Conservation (phyloP, 2,113 vertebrate species). For the Cyanoderma ruficeps region DNA sequence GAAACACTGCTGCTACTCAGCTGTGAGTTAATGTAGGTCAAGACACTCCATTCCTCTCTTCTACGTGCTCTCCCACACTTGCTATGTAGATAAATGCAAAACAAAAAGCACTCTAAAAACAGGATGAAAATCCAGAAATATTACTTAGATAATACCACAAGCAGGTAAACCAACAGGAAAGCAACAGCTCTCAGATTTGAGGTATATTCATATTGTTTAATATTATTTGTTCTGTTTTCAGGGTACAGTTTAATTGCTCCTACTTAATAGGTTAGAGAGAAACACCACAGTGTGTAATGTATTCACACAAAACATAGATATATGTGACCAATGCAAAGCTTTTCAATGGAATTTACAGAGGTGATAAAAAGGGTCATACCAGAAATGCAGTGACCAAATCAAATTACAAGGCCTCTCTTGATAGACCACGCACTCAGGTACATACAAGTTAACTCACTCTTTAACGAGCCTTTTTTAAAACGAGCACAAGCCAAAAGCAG, state of each 20-base stretch:
- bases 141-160: not conserved
- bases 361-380: slow-evolving; percentile 32
- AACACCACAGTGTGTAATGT: not conserved
- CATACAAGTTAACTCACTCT: not conserved
- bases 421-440: not conserved
- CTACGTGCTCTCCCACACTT: slow-evolving; percentile 2
- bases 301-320: not conserved
- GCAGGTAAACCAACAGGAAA: not conserved
- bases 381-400: slow-evolving; percentile 27
- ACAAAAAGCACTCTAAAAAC: slow-evolving; percentile 35
- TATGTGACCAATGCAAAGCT: not conserved
- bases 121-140: slow-evolving; percentile 25
- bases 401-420: slow-evolving; percentile 8
- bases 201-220: not conserved
- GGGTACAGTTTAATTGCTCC: not conserved
- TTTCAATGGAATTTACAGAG: slow-evolving; percentile 39
- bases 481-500: not conserved
- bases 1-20: not conserved
- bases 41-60: slow-evolving; percentile 6
- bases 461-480: not conserved
- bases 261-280: not conserved
- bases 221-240: not conserved
- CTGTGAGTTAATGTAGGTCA: slow-evolving; percentile 50
- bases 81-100: slow-evolving; percentile 60
- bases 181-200: not conserved